phyloP scores from a whole-genome alignment of 1,140 invertebrate species.

The Hycleus cichorii region DNA sequence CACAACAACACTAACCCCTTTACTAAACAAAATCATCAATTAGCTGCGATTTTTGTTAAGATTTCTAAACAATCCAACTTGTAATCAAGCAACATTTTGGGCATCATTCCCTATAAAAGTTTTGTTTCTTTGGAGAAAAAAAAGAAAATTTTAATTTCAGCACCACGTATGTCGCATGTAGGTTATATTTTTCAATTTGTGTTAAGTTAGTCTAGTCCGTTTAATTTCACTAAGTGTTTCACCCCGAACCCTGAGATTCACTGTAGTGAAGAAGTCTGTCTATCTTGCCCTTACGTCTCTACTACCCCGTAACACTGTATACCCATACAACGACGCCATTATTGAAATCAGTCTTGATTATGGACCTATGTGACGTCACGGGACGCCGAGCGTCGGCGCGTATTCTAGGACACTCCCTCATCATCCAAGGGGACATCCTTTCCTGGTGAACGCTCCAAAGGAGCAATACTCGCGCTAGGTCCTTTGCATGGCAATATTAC shows the following conservation, averaged over 20 bases:
- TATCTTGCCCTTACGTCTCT: slow-evolving; percentile 3
- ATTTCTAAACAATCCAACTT: not conserved
- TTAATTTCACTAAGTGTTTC: slow-evolving; percentile 34
- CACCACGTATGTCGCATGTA: slow-evolving; percentile 24
- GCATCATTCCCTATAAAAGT: not conserved
- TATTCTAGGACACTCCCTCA: slow-evolving; percentile 26
- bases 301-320: slow-evolving; percentile 6
- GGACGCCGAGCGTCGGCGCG: slow-evolving; percentile 32
- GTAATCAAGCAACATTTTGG: not conserved
- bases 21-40: not conserved
- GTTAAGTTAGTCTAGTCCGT: slow-evolving; percentile 28
- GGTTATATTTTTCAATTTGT: slow-evolving; percentile 36
- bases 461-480: not conserved
- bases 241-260: slow-evolving; percentile 34
- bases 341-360: slow-evolving; percentile 32
- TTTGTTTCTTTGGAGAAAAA: not conserved
- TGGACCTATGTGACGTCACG: slow-evolving; percentile 31
- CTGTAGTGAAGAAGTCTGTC: slow-evolving; percentile 21
- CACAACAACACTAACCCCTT: slow-evolving; percentile 3
- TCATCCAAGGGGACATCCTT: slow-evolving; percentile 15
- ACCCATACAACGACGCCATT: slow-evolving; percentile 29
- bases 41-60: not conserved
- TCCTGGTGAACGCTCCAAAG: not conserved
- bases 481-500: not conserved
- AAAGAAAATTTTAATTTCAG: not conserved